Evolutionary conservation across 1,140 invertebrate genomes (phyloP).

Genomic region (Sipha flava): DNA sequence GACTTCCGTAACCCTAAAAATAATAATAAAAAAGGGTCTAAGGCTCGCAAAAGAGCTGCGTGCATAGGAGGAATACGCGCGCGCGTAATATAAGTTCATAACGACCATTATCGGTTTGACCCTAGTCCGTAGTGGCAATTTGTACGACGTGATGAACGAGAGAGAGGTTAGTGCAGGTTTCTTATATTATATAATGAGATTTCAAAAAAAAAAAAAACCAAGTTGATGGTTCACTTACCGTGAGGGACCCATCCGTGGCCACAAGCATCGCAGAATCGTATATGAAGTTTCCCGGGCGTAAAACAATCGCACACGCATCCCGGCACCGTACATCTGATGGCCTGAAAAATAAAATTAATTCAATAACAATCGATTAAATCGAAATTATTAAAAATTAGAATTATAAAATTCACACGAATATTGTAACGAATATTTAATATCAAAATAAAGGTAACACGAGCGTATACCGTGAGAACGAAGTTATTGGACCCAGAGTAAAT

Average conservation of each 20-base stretch:
- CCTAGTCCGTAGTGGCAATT: neutral
- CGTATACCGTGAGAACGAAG: neutral
- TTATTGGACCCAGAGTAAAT: neutral
- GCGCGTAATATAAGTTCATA: neutral
- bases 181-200: neutral
- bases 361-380: too few species aligned
- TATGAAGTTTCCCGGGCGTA: constrained; percentile 59
- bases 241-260: constrained; percentile 71
- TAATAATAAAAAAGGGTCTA: constrained; percentile 8
- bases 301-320: constrained; percentile 66
- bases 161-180: neutral
- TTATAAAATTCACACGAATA: too few species aligned
- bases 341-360: constrained; percentile 46
- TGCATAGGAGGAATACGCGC: neutral
- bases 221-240: constrained; percentile 52
- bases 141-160: neutral
- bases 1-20: constrained; percentile 25
- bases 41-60: neutral
- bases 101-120: constrained; percentile 20
- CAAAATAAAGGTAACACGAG: neutral
- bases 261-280: constrained; percentile 63
- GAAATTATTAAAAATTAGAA: too few species aligned
- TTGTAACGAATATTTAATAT: neutral
- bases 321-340: constrained; percentile 61
- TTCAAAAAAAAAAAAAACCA: neutral